These are phyloP conservation scores for Phylloscopus whistleri DNA, from an alignment of 2,113 vertebrate genomes.

Conservation along the genomic window DNA sequence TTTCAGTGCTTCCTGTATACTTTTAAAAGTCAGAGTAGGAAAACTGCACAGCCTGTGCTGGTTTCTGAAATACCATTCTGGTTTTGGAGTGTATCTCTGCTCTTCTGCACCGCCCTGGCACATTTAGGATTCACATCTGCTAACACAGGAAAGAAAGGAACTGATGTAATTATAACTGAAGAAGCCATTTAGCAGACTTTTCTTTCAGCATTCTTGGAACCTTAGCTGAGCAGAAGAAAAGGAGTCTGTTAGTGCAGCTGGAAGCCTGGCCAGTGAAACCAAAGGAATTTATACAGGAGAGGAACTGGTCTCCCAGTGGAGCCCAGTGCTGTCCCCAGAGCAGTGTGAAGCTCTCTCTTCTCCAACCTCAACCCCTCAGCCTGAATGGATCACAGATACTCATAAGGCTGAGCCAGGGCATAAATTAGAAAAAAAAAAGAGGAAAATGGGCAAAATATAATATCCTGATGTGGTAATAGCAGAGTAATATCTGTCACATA, in stretches of 20 bases:
- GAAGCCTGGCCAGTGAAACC: not conserved
- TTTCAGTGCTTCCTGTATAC: not conserved
- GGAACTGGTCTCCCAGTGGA: not conserved
- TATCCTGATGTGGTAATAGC: not conserved
- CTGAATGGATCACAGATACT: not conserved
- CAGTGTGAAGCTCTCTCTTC: not conserved
- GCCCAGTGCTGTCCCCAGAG: not conserved
- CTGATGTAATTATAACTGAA: conserved; percentile 23
- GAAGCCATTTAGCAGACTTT: not conserved
- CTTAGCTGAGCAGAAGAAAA: conserved; percentile 1
- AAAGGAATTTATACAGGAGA: not conserved
- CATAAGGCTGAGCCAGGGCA: not conserved
- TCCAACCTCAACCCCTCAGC: rapidly evolving
- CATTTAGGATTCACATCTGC: conserved; percentile 42
- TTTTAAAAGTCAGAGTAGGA: not conserved
- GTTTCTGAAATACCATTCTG: not conserved
- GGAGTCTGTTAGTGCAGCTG: conserved; percentile 1
- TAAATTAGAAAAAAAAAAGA: not conserved
- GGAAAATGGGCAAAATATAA: not conserved
- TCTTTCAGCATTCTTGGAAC: not conserved
- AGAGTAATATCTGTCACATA: not conserved
- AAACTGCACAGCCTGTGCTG: not conserved
- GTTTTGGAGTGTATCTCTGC: conserved; percentile 19
- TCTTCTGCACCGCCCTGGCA: not conserved
- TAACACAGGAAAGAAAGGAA: conserved; percentile 6